Percentiles rank a stretch among this genome's conserved stretches.
These are phyloP conservation scores for Myripristis jacobus DNA, from an alignment of 2,797 vertebrate species.

Conservation along the genomic window DNA sequence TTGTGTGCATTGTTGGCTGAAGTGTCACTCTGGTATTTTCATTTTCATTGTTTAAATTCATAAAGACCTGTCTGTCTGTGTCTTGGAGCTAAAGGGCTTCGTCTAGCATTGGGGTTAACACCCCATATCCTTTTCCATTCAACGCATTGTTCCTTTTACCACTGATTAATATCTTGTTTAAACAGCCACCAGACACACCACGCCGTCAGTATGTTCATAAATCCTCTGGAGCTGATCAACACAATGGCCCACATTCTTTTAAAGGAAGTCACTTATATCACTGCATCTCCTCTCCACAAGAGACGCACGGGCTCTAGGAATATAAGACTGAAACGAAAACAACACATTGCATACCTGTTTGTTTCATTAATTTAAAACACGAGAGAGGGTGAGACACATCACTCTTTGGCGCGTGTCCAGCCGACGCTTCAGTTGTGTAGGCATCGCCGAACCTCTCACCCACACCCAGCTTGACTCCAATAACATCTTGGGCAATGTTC, in stretches of 20 bases:
- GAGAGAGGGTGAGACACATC: slow-evolving; percentile 40
- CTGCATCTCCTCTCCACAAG: slow-evolving; percentile 68
- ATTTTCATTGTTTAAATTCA: slow-evolving; percentile 69
- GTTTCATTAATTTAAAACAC: slow-evolving; percentile 60
- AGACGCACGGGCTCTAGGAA: slow-evolving; percentile 74
- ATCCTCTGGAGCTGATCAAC: slow-evolving; percentile 85
- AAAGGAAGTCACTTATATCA: slow-evolving; percentile 77
- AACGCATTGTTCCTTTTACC: slow-evolving; percentile 83
- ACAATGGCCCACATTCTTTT: slow-evolving; percentile 87
- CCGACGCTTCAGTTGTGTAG: slow-evolving; percentile 42
- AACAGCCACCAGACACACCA: slow-evolving; percentile 84
- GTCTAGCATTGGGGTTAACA: slow-evolving; percentile 74
- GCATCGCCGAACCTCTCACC: slow-evolving; percentile 46
- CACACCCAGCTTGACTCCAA: slow-evolving; percentile 42
- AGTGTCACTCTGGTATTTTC: slow-evolving; percentile 66
- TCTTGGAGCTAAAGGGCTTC: slow-evolving; percentile 65
- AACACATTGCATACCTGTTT: slow-evolving; percentile 53
- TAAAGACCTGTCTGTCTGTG: slow-evolving; percentile 54
- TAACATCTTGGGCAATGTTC: slow-evolving; percentile 34
- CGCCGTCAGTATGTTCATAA: slow-evolving; percentile 80
- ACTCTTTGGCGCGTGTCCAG: slow-evolving; percentile 39
- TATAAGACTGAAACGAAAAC: slow-evolving; percentile 68
- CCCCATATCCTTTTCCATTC: slow-evolving; percentile 84
- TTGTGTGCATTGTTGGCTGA: slow-evolving; percentile 20
- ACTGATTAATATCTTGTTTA: slow-evolving; percentile 90